A percentile compares a stretch with the other conserved stretches of the same genome.
Evolutionary conservation across 2,113 vertebrate species (phyloP).

Genomic region (Centropus unirufus): DNA sequence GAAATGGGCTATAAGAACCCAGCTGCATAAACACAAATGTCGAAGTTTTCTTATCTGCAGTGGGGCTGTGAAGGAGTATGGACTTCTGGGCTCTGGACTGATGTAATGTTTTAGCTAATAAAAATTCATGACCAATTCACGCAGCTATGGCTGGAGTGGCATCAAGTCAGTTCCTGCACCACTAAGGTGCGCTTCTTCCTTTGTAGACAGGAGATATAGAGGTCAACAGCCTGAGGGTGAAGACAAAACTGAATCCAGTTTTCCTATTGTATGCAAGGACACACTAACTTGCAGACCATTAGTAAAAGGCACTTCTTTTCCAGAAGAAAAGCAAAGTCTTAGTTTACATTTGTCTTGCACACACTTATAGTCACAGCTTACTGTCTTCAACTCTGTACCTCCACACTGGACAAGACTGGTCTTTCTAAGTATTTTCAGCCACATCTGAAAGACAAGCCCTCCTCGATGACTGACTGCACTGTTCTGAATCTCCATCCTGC

Average conservation of each 20-base stretch:
- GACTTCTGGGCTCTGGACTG: not conserved
- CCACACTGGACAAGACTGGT: not conserved
- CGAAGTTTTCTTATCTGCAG: not conserved
- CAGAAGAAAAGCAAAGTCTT: not conserved
- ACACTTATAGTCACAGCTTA: not conserved
- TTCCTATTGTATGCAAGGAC: not conserved
- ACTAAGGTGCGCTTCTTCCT: not conserved
- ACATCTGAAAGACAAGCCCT: not conserved
- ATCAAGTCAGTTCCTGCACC: not conserved
- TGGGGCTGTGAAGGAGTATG: not conserved
- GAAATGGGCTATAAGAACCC: not conserved
- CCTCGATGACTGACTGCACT: not conserved
- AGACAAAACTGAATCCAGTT: not conserved
- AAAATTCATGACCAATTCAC: not conserved
- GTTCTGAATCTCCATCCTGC: not conserved
- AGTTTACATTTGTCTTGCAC: not conserved
- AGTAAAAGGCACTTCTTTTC: not conserved
- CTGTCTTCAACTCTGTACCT: not conserved
- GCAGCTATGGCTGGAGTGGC: not conserved
- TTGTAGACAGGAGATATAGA: not conserved
- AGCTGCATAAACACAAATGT: fast-evolving
- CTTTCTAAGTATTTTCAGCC: not conserved
- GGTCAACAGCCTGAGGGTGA: not conserved
- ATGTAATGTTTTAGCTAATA: not conserved
- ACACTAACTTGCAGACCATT: not conserved